Evolutionary conservation across 2,888 invertebrate genomes (phyloP).

Genomic region (Anticlea derivata): DNA sequence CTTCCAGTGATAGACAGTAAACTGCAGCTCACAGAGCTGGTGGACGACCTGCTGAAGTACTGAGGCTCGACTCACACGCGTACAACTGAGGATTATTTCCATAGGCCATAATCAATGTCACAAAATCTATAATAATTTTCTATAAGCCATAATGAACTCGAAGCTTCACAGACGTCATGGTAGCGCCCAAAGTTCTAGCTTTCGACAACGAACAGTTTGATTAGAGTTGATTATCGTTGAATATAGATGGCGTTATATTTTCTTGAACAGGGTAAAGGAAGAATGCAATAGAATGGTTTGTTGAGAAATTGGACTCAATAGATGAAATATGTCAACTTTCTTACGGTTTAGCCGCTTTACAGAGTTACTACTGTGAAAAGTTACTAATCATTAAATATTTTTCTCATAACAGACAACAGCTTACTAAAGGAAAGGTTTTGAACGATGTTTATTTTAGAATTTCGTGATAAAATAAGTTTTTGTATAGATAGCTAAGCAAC

Average conservation of each 20-base stretch:
- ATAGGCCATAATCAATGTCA: constrained; percentile 7
- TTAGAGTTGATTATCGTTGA: not conserved
- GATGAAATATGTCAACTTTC: not conserved
- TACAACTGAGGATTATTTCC: constrained; percentile 7
- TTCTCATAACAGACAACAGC: no score
- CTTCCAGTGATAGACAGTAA: constrained; percentile 80
- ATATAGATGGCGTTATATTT: constrained; percentile 2
- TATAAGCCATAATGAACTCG: not conserved
- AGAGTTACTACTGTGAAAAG: not conserved
- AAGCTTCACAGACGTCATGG: no score
- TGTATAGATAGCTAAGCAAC: no score
- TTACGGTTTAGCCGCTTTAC: constrained; percentile 23
- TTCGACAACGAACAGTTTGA: not conserved
- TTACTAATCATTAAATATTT: no score
- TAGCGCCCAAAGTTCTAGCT: no score
- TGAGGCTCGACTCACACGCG: constrained; percentile 42
- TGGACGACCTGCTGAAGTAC: constrained; percentile 73
- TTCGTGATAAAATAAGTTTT: no score
- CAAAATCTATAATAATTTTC: not conserved
- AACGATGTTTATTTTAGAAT: no score
- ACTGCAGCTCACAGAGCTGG: constrained; percentile 70
- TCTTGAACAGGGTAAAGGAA: not conserved
- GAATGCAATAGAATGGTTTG: not conserved
- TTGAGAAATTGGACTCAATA: constrained; percentile 9
- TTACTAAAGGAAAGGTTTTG: no score